Base-by-base conservation (phyloP, 2,113 vertebrate genomes). In the Eudyptes chrysolophus region DNA sequence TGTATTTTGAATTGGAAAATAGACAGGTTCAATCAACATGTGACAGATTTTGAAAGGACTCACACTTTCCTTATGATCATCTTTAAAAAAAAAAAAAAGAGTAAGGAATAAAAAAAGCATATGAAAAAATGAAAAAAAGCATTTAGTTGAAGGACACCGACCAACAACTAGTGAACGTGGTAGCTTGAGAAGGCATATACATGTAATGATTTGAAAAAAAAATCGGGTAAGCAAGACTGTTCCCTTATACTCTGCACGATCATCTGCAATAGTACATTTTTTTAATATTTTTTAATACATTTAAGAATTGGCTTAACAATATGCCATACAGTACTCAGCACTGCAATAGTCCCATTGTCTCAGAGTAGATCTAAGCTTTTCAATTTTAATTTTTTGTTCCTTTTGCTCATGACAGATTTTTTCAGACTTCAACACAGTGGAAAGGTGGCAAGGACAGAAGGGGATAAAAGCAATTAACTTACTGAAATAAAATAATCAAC, bases 391-490 rank as follows among this genome's bases (percentile, higher is more conserved):
- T 87, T 96, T 95, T 92, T 90, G 21, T 71, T 96, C 55, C 36
- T 94, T 75, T 84, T 81, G n/a, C 36, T 89, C 60, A 55, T 32
- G 68, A 71, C 57, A 78, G 62, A 74, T 42, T 64, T 90, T 94
- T 83, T 84, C 76, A 72, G 79, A 46, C 74, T 85, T 79, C 3
- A 6, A 72, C 69, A 54, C 9, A 49, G 52, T 54, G 49, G 44
- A 94, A 96, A 91, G 57, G 74, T 87, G 40, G 54, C 81, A 93
- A 94, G 54, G 96, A 60, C 84, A 92, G 71, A 75, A 76, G 86
- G 70, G 70, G 61, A 89, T 94, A 96, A 93, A 91, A 89, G 61
- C 89, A 96, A 96, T 96, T 95, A 97, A 96, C 80, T 94, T 80
- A 54, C 25, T 76, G 80, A 95, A 95, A 81, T 87, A 89, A 94